A percentile compares a stretch with the other conserved stretches of the same genome.
phyloP scores from a whole-genome alignment of 2,797 vertebrate genomes.

The Artibeus jamaicensis region DNA sequence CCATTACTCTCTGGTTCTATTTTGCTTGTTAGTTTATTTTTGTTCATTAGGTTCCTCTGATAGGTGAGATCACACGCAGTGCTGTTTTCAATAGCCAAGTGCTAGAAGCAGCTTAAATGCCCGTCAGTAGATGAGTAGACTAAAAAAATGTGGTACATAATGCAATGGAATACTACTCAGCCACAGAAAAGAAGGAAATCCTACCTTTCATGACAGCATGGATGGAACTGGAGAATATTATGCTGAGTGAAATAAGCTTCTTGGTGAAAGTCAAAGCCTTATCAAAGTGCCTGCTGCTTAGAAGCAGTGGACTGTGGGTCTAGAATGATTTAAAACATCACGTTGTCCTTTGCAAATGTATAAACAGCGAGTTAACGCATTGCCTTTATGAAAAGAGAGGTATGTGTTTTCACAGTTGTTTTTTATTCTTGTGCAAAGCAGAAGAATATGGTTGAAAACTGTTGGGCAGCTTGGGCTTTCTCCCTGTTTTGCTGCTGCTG shows the following conservation, averaged over 20 bases:
- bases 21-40: neutral
- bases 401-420: neutral
- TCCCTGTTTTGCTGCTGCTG: neutral
- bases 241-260: neutral
- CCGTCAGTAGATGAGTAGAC: neutral
- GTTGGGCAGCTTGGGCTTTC: neutral
- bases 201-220: neutral
- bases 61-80: neutral
- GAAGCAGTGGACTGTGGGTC: neutral
- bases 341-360: conserved; percentile 19
- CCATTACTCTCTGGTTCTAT: neutral
- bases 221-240: neutral
- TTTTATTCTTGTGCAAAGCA: neutral
- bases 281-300: neutral
- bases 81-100: neutral
- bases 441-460: neutral
- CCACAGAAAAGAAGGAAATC: neutral
- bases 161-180: neutral
- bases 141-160: neutral
- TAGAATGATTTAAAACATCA: conserved; percentile 15
- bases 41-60: neutral
- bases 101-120: neutral
- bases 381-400: neutral
- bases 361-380: neutral
- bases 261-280: neutral